phyloP scores from a whole-genome alignment of 2,797 vertebrate species.

The Intellagama lesueurii region DNA sequence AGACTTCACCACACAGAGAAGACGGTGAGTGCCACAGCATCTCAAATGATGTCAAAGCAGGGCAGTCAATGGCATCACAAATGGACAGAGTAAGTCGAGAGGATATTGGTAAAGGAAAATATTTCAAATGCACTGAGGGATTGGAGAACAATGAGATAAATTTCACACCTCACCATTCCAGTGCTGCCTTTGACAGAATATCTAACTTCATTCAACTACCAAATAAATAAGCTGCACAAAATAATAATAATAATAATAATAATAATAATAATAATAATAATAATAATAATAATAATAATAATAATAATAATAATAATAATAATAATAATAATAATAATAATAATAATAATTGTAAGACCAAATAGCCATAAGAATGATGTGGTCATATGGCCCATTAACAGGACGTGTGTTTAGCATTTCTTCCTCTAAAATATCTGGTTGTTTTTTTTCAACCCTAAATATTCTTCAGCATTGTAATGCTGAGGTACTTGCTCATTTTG shows the following conservation, averaged over 20 bases:
- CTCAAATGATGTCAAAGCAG: background rate
- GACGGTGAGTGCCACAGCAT: background rate
- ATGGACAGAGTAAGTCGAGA: background rate
- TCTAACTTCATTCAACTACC: background rate
- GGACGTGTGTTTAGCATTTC: slow-evolving; percentile 46
- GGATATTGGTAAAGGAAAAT: background rate
- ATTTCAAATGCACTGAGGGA: background rate
- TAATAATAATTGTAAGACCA: background rate
- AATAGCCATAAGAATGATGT: no score
- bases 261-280: no score
- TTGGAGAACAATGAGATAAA: background rate
- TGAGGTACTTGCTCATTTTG: slow-evolving; percentile 51
- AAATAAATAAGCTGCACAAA: background rate
- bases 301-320: no score
- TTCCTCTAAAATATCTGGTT: slow-evolving; percentile 30
- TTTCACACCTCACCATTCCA: background rate
- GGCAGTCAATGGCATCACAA: background rate
- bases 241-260: no score
- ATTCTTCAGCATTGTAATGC: slow-evolving; percentile 22
- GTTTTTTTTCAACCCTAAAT: slow-evolving; percentile 37
- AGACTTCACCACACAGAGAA: background rate
- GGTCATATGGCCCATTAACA: background rate
- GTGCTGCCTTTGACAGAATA: background rate
- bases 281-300: no score
- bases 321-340: no score